A percentile compares a stretch with the other conserved stretches of the same genome.
These are phyloP conservation scores for Lithophane ornitopus DNA, from an alignment of 2,888 invertebrate genomes.

Conservation along the genomic window DNA sequence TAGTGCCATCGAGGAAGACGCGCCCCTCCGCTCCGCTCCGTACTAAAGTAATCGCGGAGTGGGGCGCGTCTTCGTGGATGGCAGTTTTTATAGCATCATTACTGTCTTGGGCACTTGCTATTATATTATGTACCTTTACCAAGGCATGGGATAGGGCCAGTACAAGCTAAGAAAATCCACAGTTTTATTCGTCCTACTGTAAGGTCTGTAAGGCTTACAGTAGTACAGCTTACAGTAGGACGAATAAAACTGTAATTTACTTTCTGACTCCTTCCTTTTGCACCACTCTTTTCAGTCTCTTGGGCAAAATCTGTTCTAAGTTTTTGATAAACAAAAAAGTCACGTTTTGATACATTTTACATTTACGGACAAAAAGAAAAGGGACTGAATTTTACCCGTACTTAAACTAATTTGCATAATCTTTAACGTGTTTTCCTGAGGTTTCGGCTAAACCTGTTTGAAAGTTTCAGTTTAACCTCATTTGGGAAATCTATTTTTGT, in stretches of 20 bases:
- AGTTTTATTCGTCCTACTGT: too few relatives aligned
- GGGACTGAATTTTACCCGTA: background rate
- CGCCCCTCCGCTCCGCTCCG: too few relatives aligned
- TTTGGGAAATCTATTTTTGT: slow-evolving; percentile 11
- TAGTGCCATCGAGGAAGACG: too few relatives aligned
- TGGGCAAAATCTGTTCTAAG: background rate
- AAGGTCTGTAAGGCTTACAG: too few relatives aligned
- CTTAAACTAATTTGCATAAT: slow-evolving; percentile 3
- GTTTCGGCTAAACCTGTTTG: background rate
- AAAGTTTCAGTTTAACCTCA: slow-evolving; percentile 16
- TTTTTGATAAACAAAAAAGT: background rate
- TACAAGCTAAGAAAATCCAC: background rate
- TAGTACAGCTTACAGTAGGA: too few relatives aligned
- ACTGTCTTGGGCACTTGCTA: background rate
- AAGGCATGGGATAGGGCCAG: background rate
- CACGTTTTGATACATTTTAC: background rate
- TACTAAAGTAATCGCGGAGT: too few relatives aligned
- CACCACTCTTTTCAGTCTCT: background rate
- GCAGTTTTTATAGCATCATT: background rate
- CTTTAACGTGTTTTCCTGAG: slow-evolving; percentile 9
- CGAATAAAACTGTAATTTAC: too few relatives aligned
- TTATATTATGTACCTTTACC: background rate
- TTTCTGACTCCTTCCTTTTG: background rate
- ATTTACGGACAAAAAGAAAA: background rate
- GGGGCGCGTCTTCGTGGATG: too few relatives aligned